Percentiles rank a stretch among this genome's conserved stretches.
phyloP scores from a whole-genome alignment of 2,797 vertebrate genomes.

The Tokudaia muenninki region DNA sequence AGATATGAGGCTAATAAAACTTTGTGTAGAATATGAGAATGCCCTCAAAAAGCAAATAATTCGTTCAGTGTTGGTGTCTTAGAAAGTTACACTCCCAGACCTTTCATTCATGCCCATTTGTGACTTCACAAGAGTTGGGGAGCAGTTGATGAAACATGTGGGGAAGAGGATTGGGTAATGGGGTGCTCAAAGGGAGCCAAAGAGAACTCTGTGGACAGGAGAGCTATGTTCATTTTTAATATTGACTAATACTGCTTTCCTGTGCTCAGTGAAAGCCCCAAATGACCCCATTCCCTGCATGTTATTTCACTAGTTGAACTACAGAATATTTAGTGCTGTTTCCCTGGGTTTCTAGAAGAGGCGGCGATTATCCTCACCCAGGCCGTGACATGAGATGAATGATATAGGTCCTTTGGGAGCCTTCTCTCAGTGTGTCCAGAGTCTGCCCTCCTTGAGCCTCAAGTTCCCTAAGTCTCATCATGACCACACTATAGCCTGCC shows the following conservation, averaged over 20 bases:
- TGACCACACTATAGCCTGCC: neutral
- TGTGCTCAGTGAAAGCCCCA: neutral
- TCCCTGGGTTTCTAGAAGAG: neutral
- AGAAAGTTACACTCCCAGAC: constrained; percentile 14
- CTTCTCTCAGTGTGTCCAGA: neutral
- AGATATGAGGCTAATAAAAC: neutral
- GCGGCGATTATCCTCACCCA: neutral
- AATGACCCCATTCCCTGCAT: neutral
- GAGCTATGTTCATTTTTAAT: neutral
- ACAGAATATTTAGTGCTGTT: neutral
- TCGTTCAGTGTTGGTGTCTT: neutral
- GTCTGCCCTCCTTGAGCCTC: neutral
- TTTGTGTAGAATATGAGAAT: neutral
- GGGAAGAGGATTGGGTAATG: neutral
- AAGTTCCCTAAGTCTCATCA: neutral
- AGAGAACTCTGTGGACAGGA: neutral
- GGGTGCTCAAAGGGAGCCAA: too few species aligned
- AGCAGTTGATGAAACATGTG: too few species aligned
- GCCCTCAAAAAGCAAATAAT: constrained; percentile 17
- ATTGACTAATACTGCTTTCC: neutral
- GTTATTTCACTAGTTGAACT: neutral
- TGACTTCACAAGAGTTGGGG: neutral
- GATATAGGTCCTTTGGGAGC: neutral
- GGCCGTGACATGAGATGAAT: neutral
- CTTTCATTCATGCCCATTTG: neutral